Evolutionary conservation across 2,888 invertebrate genomes (phyloP).

Genomic region (Dasypogon diadema): DNA sequence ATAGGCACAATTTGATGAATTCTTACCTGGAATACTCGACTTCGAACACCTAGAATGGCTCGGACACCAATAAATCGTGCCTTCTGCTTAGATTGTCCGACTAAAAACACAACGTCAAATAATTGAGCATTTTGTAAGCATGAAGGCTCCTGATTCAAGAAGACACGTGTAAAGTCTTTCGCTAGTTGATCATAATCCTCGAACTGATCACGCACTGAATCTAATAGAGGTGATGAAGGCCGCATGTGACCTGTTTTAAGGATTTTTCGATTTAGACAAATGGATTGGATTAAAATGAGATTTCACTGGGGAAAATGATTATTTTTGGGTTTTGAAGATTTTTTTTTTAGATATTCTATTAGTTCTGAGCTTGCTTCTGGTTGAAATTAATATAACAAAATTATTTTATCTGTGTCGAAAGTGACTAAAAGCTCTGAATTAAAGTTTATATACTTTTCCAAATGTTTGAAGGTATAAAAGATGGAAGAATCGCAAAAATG

Average conservation of each 20-base stretch:
- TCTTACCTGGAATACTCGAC: conserved; percentile 75
- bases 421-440: no score
- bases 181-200: conserved; percentile 95
- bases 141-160: conserved; percentile 86
- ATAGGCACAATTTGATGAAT: background rate
- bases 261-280: no score
- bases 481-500: no score
- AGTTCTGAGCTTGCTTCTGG: background rate
- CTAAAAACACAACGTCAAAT: conserved; percentile 91
- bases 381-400: no score
- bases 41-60: conserved; percentile 90
- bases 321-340: no score
- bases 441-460: no score
- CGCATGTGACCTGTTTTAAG: conserved; percentile 81
- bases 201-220: conserved; percentile 93
- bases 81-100: conserved; percentile 93
- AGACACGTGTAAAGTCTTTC: conserved; percentile 90
- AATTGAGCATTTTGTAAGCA: conserved; percentile 82
- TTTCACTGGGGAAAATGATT: no score
- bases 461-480: no score
- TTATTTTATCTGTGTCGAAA: no score
- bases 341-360: no score
- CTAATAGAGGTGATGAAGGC: conserved; percentile 90
- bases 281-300: no score
- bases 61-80: conserved; percentile 90